Conservation (phyloP, 2,113 vertebrate species). For the Podarcis cretensis region DNA sequence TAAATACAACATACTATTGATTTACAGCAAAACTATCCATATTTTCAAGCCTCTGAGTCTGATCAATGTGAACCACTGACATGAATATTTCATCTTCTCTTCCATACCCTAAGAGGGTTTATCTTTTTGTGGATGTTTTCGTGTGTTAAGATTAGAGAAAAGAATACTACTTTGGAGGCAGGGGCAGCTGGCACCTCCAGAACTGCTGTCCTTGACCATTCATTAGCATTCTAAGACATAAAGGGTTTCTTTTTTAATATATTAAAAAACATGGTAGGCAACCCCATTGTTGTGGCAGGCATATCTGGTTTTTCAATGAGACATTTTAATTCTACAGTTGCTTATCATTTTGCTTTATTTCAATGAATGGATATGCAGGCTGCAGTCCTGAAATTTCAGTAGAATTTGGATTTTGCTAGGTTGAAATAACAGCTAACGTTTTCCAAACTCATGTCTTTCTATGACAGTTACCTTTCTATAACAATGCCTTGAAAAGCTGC, state of each 20-base stretch:
- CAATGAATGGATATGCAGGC: not conserved
- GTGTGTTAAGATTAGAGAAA: not conserved
- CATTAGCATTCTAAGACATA: conserved; percentile 11
- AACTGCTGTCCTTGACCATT: conserved; percentile 1
- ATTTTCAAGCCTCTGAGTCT: conserved; percentile 15
- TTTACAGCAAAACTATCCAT: not conserved
- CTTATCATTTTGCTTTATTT: not conserved
- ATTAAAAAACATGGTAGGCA: not conserved
- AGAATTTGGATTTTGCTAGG: not conserved
- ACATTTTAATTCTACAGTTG: not conserved
- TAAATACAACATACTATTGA: not conserved
- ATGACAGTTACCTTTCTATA: not conserved
- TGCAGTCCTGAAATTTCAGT: not conserved
- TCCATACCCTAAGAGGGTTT: not conserved
- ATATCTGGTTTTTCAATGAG: not conserved
- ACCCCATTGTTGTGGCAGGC: not conserved
- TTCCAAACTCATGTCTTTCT: not conserved
- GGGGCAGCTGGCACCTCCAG: not conserved
- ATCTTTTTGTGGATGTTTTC: conserved; percentile 8
- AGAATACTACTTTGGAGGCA: conserved; percentile 11
- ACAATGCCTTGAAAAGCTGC: not conserved
- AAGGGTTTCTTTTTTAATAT: not conserved
- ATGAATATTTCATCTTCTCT: not conserved
- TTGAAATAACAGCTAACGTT: not conserved
- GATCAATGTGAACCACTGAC: not conserved